phyloP scores from a whole-genome alignment of 2,113 vertebrate genomes.

The Miniopterus natalensis region DNA sequence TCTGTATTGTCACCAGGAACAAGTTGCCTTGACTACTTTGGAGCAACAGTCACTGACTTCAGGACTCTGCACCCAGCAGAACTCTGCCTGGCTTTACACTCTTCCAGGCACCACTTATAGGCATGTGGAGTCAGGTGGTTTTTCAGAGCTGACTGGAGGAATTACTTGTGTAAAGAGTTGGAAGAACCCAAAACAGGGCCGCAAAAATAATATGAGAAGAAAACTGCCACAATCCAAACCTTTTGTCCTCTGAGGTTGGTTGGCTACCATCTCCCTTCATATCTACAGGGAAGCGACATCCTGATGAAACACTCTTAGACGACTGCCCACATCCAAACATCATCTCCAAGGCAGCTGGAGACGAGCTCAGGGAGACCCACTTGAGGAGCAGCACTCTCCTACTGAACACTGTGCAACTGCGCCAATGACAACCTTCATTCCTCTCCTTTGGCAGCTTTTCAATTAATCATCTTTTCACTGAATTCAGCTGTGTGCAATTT shows the following conservation, averaged over 20 bases:
- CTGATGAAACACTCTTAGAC: neutral
- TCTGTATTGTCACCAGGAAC: neutral
- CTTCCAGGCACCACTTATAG: neutral
- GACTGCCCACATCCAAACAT: neutral
- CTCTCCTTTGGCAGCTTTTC: neutral
- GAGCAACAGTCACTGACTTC: neutral
- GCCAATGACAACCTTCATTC: neutral
- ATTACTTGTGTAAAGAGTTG: neutral
- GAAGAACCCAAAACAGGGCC: conserved; percentile 34
- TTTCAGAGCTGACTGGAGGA: neutral
- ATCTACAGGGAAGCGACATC: neutral
- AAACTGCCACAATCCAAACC: neutral
- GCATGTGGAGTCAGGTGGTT: neutral
- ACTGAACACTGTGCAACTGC: fast-evolving
- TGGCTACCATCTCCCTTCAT: neutral
- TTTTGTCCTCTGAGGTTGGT: neutral
- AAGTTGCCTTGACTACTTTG: conserved; percentile 19
- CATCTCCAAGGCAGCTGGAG: neutral
- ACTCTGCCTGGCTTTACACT: neutral
- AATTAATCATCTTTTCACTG: neutral
- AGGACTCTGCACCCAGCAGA: neutral
- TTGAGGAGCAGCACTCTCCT: neutral
- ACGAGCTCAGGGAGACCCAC: neutral
- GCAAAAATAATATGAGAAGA: neutral
- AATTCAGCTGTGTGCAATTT: neutral